phyloP scores from a whole-genome alignment of 2,113 vertebrate genomes.

The Sturnira hondurensis region DNA sequence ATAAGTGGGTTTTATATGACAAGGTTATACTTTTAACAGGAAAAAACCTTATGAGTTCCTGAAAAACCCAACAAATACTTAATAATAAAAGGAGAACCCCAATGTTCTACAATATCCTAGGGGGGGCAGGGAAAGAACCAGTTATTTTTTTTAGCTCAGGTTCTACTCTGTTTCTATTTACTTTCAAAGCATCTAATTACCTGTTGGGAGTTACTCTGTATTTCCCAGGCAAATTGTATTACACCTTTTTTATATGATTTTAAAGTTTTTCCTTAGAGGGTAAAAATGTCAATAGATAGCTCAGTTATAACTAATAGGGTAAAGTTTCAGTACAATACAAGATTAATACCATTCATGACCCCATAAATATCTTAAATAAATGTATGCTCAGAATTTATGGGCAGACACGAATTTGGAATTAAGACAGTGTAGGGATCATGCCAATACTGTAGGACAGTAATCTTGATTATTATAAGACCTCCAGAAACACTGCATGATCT shows the following conservation, averaged over 20 bases:
- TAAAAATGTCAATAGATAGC: background rate
- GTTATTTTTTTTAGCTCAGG: background rate
- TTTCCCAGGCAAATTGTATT: constrained; percentile 3
- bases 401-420: constrained; percentile 1
- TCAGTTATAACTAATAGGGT: constrained; percentile 8
- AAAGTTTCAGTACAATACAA: background rate
- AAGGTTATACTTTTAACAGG: background rate
- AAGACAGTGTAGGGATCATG: background rate
- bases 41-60: background rate
- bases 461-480: background rate
- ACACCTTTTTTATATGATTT: background rate
- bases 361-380: constrained; percentile 19
- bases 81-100: background rate
- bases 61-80: background rate
- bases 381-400: background rate
- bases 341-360: background rate
- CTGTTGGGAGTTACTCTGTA: background rate
- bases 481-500: background rate
- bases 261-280: background rate
- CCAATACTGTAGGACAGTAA: background rate
- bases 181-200: constrained; percentile 8
- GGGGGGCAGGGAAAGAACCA: background rate
- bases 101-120: background rate
- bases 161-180: background rate
- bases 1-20: background rate